These are phyloP conservation scores for Brienomyrus brachyistius DNA, from an alignment of 2,113 vertebrate genomes.

Conservation along the genomic window DNA sequence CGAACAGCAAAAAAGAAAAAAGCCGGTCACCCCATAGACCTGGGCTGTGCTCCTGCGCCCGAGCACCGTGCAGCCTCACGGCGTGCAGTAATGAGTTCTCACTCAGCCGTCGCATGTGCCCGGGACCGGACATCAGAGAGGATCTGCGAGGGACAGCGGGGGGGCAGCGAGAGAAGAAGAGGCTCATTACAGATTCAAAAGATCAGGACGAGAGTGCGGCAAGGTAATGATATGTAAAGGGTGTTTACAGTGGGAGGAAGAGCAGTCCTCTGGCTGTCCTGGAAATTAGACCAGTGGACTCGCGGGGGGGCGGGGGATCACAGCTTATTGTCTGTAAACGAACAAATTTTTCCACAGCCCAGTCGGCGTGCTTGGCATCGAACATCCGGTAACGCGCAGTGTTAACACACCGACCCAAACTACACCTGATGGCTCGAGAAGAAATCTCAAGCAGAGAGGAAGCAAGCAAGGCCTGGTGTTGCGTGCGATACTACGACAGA, in stretches of 20 bases:
- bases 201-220: background rate
- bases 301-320: background rate
- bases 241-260: background rate
- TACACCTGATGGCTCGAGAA: background rate
- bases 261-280: background rate
- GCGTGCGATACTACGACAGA: background rate
- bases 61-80: background rate
- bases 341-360: background rate
- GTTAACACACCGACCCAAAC: background rate
- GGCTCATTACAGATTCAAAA: background rate
- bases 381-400: background rate
- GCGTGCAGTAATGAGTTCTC: constrained; percentile 1
- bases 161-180: background rate
- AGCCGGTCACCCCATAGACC: background rate
- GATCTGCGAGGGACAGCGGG: background rate
- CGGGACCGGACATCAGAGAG: constrained; percentile 1
- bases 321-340: constrained; percentile 1
- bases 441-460: background rate
- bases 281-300: background rate
- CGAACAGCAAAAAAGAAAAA: background rate
- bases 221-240: background rate
- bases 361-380: background rate
- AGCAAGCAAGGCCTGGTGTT: background rate
- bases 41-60: background rate
- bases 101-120: background rate